phyloP scores from a whole-genome alignment of 2,113 vertebrate species.

The Leptosomus discolor region DNA sequence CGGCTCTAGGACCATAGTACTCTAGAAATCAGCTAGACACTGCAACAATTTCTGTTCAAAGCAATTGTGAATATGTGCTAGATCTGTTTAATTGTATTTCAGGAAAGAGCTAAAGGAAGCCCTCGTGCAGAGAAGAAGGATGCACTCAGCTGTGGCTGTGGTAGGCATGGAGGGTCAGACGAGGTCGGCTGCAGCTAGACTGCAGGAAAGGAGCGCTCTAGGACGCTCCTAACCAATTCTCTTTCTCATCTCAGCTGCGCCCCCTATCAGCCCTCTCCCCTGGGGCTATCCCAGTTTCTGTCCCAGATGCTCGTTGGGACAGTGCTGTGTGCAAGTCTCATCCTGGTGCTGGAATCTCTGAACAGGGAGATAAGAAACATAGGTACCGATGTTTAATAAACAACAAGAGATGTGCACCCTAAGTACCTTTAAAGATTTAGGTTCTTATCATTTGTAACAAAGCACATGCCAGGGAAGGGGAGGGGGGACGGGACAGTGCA shows the following conservation, averaged over 20 bases:
- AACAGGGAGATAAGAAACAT: rapidly evolving
- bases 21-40: neutral
- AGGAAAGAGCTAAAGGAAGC: neutral
- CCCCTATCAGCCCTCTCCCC: neutral
- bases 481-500: too few species aligned
- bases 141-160: neutral
- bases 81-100: neutral
- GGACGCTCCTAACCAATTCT: neutral
- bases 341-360: neutral
- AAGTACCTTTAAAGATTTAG: neutral
- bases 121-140: neutral
- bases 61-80: neutral
- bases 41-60: neutral
- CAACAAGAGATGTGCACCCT: neutral
- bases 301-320: neutral
- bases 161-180: neutral
- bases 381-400: neutral
- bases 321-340: neutral
- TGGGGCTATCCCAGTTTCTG: neutral
- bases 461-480: neutral
- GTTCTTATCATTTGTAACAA: neutral
- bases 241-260: neutral
- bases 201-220: neutral
- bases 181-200: neutral
- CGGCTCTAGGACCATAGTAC: neutral